Conservation (phyloP, 1,140 invertebrate genomes). For the Ceratina australensis region DNA sequence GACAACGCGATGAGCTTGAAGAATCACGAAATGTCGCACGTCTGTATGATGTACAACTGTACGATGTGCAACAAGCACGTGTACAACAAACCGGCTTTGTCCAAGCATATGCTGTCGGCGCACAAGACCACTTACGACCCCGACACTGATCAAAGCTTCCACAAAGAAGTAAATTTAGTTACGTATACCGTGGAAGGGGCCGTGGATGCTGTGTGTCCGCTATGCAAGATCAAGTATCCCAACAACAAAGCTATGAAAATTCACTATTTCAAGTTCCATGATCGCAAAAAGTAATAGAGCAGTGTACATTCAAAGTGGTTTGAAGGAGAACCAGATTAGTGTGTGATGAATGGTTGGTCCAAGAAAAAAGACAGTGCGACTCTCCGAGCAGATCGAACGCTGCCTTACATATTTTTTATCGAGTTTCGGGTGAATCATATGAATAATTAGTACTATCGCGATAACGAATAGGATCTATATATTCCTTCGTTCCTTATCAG, state of each 20-base stretch:
- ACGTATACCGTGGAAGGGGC: constrained; percentile 69
- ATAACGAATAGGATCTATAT: constrained; percentile 13
- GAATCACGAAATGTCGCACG: constrained; percentile 61
- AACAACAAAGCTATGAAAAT: constrained; percentile 77
- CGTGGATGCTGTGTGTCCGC: constrained; percentile 67
- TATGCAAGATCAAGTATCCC: constrained; percentile 75
- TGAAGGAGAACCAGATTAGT: background rate
- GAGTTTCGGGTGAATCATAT: constrained; percentile 17
- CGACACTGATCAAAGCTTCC: constrained; percentile 57
- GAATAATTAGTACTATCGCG: constrained; percentile 29
- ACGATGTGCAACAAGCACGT: constrained; percentile 71
- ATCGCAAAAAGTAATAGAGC: constrained; percentile 41
- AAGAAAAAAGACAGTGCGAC: background rate
- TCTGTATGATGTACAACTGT: constrained; percentile 72
- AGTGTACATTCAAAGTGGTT: background rate
- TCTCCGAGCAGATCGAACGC: background rate
- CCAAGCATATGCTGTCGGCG: constrained; percentile 67
- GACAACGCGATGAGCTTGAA: constrained; percentile 49
- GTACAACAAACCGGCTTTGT: constrained; percentile 66
- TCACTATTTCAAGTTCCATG: constrained; percentile 76
- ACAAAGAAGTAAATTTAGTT: constrained; percentile 68
- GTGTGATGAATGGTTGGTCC: background rate
- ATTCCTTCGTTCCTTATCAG: constrained; percentile 18
- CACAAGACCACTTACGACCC: constrained; percentile 68
- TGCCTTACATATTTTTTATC: constrained; percentile 5